Base-by-base conservation (phyloP, 2,113 vertebrate genomes). In the Phaethon lepturus region DNA sequence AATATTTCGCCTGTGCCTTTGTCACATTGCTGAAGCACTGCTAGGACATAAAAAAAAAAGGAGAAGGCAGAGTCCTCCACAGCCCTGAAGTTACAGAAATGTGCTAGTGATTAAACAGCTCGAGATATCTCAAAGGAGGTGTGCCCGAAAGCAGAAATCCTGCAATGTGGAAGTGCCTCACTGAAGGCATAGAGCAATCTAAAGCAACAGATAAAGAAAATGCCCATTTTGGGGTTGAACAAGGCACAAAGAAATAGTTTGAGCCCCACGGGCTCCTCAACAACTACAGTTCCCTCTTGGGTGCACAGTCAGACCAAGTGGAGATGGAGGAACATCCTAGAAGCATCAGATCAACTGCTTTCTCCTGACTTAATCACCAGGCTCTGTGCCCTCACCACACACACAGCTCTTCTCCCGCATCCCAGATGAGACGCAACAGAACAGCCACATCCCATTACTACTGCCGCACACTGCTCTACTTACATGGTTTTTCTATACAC, bases 401-500 rank as follows among this genome's bases (percentile, higher is more conserved):
- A 24, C 24, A 49, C 56, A 64, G 59, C 69, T 45, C 35, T 66
- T 31, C 40, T 82, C 56, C 71, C 3, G 1, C 85, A 50, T 59
- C 71, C 71, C 18, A 0, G n/a, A 31, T 5, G 56, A 86, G 49
- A 72, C 24, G 66, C 26, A 25, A 2, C 11, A 2, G 3, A 82
- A 79, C 35, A 60, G 58, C 35, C 35, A 58, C 78, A 58, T 31
- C 20, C 53, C 88, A 13, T 10, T 22, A 9, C 47, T 19, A 31
- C 17, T 11, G 38, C 40, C 2, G 3, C 52, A 26, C 13, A 14
- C 24, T 62, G 19, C 29, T 11, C 25, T 14, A 3, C 53, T 44
- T 14, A 71, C 22, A 35, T 0, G 0, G 1, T 1, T 69, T 63
- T 83, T 79, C 93, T 93, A 29, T 3, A 44, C 16, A 6, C 11